Percentiles rank a stretch among this genome's conserved stretches.
Conservation (phyloP, 2,888 invertebrate species). For the Mesochorus sp. region DNA sequence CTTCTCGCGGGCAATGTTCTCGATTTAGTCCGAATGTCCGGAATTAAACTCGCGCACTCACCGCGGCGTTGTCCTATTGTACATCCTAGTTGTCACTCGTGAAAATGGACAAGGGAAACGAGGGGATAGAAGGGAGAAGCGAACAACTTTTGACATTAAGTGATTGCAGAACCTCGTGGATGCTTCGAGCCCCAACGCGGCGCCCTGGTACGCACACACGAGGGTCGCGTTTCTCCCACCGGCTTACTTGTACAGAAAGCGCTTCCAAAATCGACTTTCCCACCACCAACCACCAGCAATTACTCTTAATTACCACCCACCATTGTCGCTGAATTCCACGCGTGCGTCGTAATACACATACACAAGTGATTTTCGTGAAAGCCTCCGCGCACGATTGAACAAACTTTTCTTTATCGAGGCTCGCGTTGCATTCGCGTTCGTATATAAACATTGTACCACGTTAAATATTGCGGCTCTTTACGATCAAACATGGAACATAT, state of each 20-base stretch:
- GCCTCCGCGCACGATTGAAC: conserved; percentile 30
- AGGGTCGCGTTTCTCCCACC: background rate
- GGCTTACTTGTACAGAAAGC: background rate
- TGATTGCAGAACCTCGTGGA: conserved; percentile 54
- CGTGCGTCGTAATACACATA: background rate
- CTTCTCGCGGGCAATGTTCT: conserved; percentile 17
- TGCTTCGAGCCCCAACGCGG: background rate
- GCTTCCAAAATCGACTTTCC: conserved; percentile 27
- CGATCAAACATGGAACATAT: background rate
- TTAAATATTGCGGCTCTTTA: no score
- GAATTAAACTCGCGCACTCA: conserved; percentile 32
- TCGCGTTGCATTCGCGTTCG: background rate
- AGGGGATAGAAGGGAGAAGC: background rate
- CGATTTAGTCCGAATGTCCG: background rate
- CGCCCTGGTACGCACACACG: no score
- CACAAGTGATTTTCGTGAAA: conserved; percentile 19
- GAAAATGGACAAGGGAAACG: background rate
- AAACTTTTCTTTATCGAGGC: background rate
- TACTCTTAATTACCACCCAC: conserved; percentile 71
- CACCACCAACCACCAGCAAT: conserved; percentile 65
- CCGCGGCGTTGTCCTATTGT: background rate
- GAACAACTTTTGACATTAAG: conserved; percentile 55
- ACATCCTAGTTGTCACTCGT: background rate
- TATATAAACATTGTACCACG: no score
- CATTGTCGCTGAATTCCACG: background rate